Evolutionary conservation across 2,797 vertebrate genomes (phyloP).

Genomic region (Cirrhinus molitorella): DNA sequence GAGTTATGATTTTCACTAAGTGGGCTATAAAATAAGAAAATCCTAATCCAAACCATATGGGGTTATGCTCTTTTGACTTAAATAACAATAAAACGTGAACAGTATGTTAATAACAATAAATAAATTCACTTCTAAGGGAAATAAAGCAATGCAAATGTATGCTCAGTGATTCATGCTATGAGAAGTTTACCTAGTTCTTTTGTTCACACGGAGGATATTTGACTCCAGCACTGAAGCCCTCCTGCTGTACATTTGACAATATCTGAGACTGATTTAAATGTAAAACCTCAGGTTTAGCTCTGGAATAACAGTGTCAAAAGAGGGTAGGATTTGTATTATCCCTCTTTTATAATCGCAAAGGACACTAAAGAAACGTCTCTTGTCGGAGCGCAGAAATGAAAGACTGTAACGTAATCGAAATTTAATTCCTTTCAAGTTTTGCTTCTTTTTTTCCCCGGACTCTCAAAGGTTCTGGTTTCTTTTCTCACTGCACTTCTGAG

Average conservation of each 20-base stretch:
- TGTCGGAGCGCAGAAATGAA: constrained; percentile 31
- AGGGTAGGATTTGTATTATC: constrained; percentile 42
- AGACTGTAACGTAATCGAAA: constrained; percentile 49
- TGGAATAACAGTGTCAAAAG: constrained; percentile 44
- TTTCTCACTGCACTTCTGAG: constrained; percentile 30
- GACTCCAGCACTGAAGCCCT: constrained; percentile 1
- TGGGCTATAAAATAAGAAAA: not conserved
- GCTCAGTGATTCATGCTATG: constrained; percentile 17
- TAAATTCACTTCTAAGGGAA: not conserved
- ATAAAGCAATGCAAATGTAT: not conserved
- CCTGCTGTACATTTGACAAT: not conserved
- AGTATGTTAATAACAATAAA: not conserved
- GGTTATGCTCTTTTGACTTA: not conserved
- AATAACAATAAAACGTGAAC: not conserved
- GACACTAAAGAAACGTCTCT: constrained; percentile 44
- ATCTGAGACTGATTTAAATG: constrained; percentile 43
- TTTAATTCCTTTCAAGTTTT: constrained; percentile 43
- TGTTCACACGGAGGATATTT: constrained; percentile 28
- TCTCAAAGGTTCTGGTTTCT: constrained; percentile 34
- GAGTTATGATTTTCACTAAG: not conserved
- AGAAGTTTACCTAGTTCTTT: constrained; percentile 16
- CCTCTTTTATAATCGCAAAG: constrained; percentile 43
- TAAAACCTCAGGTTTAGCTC: constrained; percentile 52
- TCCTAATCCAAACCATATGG: not conserved
- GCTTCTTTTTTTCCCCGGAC: not conserved